phyloP scores from a whole-genome alignment of 2,113 vertebrate genomes.

The Epinephelus lanceolatus region DNA sequence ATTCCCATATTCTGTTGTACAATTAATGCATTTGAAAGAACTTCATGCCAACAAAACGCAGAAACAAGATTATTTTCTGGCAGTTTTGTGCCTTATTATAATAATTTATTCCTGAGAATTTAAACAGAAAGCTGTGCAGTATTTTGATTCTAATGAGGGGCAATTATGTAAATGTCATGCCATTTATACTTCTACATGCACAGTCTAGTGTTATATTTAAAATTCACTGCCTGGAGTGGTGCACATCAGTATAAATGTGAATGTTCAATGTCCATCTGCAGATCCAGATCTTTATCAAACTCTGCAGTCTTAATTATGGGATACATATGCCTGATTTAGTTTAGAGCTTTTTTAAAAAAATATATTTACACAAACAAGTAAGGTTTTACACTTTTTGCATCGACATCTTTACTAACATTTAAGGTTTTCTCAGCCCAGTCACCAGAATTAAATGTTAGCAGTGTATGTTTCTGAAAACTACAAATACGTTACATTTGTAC shows the following conservation, averaged over 20 bases:
- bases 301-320: neutral
- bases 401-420: too few relatives aligned
- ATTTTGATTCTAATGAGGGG: neutral
- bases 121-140: constrained; percentile 5
- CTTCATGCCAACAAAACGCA: neutral
- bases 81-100: neutral
- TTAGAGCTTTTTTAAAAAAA: too few relatives aligned
- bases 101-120: neutral
- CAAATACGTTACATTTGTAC: too few relatives aligned
- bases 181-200: neutral
- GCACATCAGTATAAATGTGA: neutral
- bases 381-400: neutral
- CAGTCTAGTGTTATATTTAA: neutral
- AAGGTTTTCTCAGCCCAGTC: neutral
- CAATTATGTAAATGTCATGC: neutral
- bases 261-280: neutral
- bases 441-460: too few relatives aligned
- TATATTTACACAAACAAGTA: neutral
- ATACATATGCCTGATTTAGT: neutral
- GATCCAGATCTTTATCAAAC: neutral
- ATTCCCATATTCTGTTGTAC: neutral
- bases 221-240: neutral
- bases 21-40: constrained; percentile 1
- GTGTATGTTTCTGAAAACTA: too few relatives aligned
- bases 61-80: neutral